Percentiles rank a stretch among this genome's conserved stretches.
phyloP scores from a whole-genome alignment of 2,797 vertebrate genomes.

The Huso huso region DNA sequence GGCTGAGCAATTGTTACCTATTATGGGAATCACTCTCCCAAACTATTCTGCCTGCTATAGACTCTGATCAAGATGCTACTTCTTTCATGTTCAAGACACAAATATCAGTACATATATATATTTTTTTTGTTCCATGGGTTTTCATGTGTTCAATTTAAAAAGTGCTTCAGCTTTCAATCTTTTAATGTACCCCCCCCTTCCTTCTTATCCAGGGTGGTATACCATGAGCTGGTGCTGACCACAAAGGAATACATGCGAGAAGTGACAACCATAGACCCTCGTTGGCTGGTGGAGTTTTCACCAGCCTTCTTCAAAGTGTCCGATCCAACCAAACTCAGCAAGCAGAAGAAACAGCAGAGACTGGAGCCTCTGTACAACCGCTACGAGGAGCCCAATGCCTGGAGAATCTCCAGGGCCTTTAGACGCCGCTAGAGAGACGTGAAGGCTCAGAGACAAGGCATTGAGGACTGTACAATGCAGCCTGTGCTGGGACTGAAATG shows the following conservation, averaged over 20 bases:
- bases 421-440: conserved; percentile 61
- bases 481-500: no score
- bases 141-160: no score
- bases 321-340: conserved; percentile 95
- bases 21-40: no score
- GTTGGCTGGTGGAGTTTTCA: conserved; percentile 94
- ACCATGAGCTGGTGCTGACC: conserved; percentile 92
- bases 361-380: conserved; percentile 94
- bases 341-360: conserved; percentile 95
- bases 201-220: conserved; percentile 77
- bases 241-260: conserved; percentile 98
- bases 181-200: not conserved
- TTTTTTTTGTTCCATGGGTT: no score
- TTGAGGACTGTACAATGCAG: no score
- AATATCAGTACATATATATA: no score
- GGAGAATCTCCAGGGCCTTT: conserved; percentile 95
- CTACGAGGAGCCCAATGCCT: conserved; percentile 95
- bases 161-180: no score
- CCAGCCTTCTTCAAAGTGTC: conserved; percentile 98
- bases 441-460: no score
- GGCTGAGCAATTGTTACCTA: no score
- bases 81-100: no score
- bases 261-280: conserved; percentile 94
- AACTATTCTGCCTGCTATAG: no score
- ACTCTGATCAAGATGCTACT: no score